phyloP scores from a whole-genome alignment of 2,888 invertebrate genomes.

The Drosophila macrospina region DNA sequence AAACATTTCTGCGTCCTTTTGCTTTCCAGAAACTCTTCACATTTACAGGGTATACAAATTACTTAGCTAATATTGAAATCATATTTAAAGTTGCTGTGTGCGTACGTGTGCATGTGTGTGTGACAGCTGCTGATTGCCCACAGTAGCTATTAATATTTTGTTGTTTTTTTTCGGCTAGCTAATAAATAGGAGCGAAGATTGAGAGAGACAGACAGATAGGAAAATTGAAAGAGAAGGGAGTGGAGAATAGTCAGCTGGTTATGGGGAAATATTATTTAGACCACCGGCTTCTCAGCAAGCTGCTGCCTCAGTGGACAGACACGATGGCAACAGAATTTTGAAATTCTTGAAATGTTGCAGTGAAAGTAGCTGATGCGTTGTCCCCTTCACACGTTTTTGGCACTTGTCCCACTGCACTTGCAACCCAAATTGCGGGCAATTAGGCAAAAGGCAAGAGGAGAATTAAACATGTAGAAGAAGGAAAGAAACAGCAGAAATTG shows the following conservation, averaged over 20 bases:
- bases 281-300: slow-evolving; percentile 34
- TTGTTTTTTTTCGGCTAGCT: not conserved
- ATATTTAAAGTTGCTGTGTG: slow-evolving; percentile 24
- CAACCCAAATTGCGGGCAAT: slow-evolving; percentile 51
- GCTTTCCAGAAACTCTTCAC: not conserved
- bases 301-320: not conserved
- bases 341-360: slow-evolving; percentile 48
- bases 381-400: slow-evolving; percentile 68
- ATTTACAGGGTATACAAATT: not conserved
- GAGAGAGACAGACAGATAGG: too few species aligned
- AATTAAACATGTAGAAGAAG: slow-evolving; percentile 35
- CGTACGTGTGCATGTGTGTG: slow-evolving; percentile 4
- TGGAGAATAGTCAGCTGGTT: slow-evolving; percentile 24
- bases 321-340: not conserved
- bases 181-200: not conserved
- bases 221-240: too few species aligned
- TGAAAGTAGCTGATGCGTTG: slow-evolving; percentile 63
- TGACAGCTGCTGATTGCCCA: slow-evolving; percentile 44
- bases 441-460: slow-evolving; percentile 37
- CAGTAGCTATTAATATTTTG: slow-evolving; percentile 38
- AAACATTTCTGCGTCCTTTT: not conserved
- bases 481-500: slow-evolving; percentile 34
- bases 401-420: slow-evolving; percentile 75
- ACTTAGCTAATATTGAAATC: slow-evolving; percentile 16
- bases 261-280: not conserved